phyloP scores from a whole-genome alignment of 2,888 invertebrate genomes.

The Eristalis tenax region DNA sequence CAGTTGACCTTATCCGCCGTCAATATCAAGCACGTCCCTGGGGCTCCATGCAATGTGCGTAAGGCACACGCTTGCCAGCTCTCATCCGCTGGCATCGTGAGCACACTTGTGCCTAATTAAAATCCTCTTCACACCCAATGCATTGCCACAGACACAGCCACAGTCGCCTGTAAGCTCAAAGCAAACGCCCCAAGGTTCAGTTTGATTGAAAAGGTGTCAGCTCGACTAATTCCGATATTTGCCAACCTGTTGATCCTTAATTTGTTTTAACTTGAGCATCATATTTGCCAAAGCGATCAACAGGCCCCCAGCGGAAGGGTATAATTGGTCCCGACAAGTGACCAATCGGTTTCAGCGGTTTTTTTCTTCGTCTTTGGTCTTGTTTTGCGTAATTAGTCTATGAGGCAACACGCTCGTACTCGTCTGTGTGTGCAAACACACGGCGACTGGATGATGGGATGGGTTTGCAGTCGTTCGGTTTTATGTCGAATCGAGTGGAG shows the following conservation, averaged over 20 bases:
- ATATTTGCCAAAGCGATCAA: slow-evolving; percentile 7
- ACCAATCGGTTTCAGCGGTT: neutral
- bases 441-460: neutral
- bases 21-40: neutral
- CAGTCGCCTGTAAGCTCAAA: neutral
- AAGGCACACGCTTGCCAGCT: neutral
- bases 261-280: slow-evolving; percentile 10
- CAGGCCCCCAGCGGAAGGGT: slow-evolving; percentile 5
- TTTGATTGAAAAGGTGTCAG: slow-evolving; percentile 37
- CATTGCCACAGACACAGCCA: neutral
- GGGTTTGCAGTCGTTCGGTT: neutral
- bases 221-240: slow-evolving; percentile 19
- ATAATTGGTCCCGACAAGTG: slow-evolving; percentile 21
- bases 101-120: neutral
- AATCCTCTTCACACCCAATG: neutral
- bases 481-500: neutral
- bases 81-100: neutral
- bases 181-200: slow-evolving; percentile 4
- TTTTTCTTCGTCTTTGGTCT: no score
- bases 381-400: slow-evolving; percentile 33
- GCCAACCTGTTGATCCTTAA: slow-evolving; percentile 35
- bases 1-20: neutral
- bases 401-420: neutral
- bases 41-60: neutral
- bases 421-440: no score